phyloP scores from a whole-genome alignment of 23 tunicate genomes.

The Ciona savignyi region DNA sequence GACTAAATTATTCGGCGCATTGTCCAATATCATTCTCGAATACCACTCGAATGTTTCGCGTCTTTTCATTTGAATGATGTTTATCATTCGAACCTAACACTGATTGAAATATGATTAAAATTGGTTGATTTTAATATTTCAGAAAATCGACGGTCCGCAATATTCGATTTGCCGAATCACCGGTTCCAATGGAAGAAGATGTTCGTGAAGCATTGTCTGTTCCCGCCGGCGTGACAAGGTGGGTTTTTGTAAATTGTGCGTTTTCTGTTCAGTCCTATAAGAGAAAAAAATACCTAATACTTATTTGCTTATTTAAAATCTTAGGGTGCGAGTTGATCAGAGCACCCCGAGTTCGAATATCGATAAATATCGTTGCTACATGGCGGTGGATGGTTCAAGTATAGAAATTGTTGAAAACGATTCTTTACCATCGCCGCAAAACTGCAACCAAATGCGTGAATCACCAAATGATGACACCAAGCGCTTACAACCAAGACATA shows the following conservation, averaged over 20 bases:
- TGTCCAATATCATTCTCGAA: too few relatives aligned
- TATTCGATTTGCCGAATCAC: neutral
- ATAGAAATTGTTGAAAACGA: slow-evolving; percentile 37
- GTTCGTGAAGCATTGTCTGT: too few relatives aligned
- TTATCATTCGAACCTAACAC: too few relatives aligned
- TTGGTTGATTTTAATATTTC: neutral
- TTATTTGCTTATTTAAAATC: too few relatives aligned
- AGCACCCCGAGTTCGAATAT: slow-evolving; percentile 9
- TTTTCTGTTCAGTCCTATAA: too few relatives aligned
- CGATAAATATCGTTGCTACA: neutral
- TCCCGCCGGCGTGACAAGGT: too few relatives aligned
- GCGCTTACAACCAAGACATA: neutral
- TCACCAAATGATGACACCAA: neutral
- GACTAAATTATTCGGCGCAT: too few relatives aligned
- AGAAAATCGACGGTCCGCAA: slow-evolving; percentile 10
- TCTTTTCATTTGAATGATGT: too few relatives aligned
- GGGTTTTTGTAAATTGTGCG: too few relatives aligned
- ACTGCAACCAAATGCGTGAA: neutral
- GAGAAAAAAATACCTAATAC: too few relatives aligned
- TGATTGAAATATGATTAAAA: too few relatives aligned
- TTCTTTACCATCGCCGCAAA: slow-evolving; percentile 15
- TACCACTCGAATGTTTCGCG: too few relatives aligned
- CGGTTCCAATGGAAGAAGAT: neutral
- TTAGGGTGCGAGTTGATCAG: slow-evolving; percentile 3
- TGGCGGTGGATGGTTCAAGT: slow-evolving; percentile 37